phyloP scores from a whole-genome alignment of 2,797 vertebrate genomes.

The Cheirogaleus major region DNA sequence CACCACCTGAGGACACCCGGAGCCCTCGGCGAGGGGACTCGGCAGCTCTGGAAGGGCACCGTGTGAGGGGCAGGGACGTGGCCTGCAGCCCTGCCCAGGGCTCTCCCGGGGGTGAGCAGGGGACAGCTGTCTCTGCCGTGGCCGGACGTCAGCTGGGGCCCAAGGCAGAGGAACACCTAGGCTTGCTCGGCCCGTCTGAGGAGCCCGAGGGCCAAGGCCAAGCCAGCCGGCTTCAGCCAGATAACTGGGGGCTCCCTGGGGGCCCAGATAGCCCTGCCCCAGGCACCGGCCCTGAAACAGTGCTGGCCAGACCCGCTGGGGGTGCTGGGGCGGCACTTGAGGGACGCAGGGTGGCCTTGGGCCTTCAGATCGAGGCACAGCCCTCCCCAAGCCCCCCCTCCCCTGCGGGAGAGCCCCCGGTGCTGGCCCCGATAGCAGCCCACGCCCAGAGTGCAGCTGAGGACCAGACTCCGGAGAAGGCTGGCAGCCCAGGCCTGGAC shows the following conservation, averaged over 20 bases:
- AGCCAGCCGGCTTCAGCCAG: conserved; percentile 67
- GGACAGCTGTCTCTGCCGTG: background rate
- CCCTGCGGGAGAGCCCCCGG: conserved; percentile 30
- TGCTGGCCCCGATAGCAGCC: background rate
- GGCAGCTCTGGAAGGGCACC: conserved; percentile 31
- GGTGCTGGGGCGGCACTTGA: conserved; percentile 43
- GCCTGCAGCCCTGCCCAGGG: background rate
- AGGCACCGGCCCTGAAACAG: conserved; percentile 8
- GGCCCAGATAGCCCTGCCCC: conserved; percentile 61
- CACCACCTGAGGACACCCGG: conserved; percentile 53
- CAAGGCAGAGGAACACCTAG: background rate
- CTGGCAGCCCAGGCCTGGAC: fast-evolving
- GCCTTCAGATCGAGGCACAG: conserved; percentile 76
- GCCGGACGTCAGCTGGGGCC: background rate
- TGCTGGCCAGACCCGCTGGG: conserved; percentile 47
- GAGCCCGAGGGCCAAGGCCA: conserved; percentile 47
- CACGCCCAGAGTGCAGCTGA: background rate
- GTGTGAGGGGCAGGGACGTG: fast-evolving
- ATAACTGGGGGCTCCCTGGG: conserved; percentile 42
- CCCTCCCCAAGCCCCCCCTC: conserved; percentile 58
- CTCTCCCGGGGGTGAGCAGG: background rate
- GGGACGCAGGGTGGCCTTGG: conserved; percentile 73
- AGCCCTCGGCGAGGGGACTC: background rate
- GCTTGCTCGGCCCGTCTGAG: fast-evolving
- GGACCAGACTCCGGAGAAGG: background rate